Evolutionary conservation across 1,140 invertebrate genomes (phyloP), one percentile per base, ranked within the genome.

Genomic region (Sitophilus oryzae): DNA sequence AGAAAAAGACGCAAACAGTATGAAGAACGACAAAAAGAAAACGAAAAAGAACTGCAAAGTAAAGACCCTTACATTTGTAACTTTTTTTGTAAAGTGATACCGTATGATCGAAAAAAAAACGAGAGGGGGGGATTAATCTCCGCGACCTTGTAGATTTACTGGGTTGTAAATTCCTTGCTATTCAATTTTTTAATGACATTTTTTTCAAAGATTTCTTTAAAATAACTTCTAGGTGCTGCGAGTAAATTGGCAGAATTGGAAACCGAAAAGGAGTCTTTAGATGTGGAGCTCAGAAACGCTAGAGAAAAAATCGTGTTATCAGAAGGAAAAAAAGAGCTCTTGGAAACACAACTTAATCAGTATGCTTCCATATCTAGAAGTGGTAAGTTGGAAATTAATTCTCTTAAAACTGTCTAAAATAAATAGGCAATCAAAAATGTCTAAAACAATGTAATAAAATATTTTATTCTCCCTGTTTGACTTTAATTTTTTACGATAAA

Each of bases 1-100:
- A 78, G 82, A 60, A 70, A 80, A 50, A 89, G 89, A 73, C 73
- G 85, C 49, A 77, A 79, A 58, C 83, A 85, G 60, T 87, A 88
- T 67, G 85, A 90, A 73, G 71, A 76, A 19, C 72, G 80, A 25
- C 85, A 88, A 64, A 76, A 77, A 19, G 78, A 85, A 60, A 88
- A 89, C 67, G 86, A 89, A 70, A 71, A 71, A 2, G 79, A 87
- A 67, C 76, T 86, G 34, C 75, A 75, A 73, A 78, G 80, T 80
- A 72, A 56, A 49, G 53, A 43, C 20, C n/a, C n/a, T 43, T n/a
- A 54, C 10, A 50, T 56, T 50, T 30, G 25, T 30, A 30, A 30
- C 5, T 30, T 5, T 30, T 30, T 30, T 5, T 30, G 11, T 30
- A 30, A 6, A 30, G n/a, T n/a, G n/a, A n/a, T n/a, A n/a, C n/a